phyloP scores from a whole-genome alignment of 2,797 vertebrate species.

The Amblyopsis hoosieri region DNA sequence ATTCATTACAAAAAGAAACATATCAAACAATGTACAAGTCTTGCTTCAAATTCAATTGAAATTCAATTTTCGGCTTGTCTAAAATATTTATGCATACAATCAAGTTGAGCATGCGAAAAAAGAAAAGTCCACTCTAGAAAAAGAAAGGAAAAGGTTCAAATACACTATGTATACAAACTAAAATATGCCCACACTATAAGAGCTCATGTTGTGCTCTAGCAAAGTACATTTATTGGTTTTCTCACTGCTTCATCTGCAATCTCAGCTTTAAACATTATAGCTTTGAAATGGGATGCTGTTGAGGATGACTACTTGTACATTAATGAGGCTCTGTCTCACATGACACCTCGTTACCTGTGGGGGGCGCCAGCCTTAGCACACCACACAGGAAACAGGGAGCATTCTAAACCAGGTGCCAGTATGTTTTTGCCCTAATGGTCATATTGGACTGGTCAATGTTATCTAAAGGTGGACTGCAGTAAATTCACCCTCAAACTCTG shows the following conservation, averaged over 20 bases:
- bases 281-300: constrained; percentile 68
- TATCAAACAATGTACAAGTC: constrained; percentile 99
- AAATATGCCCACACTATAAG: constrained; percentile 91
- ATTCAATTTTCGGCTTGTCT: constrained; percentile 97
- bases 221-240: constrained; percentile 80
- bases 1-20: constrained; percentile 99
- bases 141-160: constrained; percentile 97
- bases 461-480: constrained; percentile 22
- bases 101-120: constrained; percentile 96
- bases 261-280: constrained; percentile 75
- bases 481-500: constrained; percentile 29
- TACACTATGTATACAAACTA: constrained; percentile 99
- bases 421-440: constrained; percentile 43
- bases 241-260: constrained; percentile 77
- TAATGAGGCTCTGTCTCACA: constrained; percentile 62
- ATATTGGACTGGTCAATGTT: constrained; percentile 30
- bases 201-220: constrained; percentile 81
- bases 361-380: constrained; percentile 50
- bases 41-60: constrained; percentile 98
- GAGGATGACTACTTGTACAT: constrained; percentile 69
- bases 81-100: constrained; percentile 99
- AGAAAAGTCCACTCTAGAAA: constrained; percentile 89
- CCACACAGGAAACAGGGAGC: constrained; percentile 46
- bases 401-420: constrained; percentile 45
- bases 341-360: constrained; percentile 51